These are phyloP conservation scores for Phalacrocorax carbo DNA, from an alignment of 2,113 vertebrate genomes.

Conservation along the genomic window DNA sequence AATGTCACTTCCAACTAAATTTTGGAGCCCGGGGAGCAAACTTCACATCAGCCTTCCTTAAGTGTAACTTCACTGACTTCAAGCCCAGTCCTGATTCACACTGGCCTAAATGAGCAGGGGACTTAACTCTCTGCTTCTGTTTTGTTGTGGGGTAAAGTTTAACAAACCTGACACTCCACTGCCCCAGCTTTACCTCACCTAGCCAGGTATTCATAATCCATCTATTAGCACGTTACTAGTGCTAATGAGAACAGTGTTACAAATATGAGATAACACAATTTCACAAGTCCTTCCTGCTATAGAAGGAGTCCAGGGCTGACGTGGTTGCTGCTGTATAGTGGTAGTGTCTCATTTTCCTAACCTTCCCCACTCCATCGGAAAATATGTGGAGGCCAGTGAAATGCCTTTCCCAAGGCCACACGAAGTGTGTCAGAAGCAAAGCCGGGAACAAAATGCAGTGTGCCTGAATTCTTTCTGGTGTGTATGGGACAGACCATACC, in stretches of 20 bases:
- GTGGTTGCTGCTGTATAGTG: not conserved
- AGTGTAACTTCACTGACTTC: not conserved
- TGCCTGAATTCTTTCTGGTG: not conserved
- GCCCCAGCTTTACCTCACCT: not conserved
- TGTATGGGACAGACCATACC: too few species aligned
- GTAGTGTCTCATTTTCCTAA: not conserved
- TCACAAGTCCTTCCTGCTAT: not conserved
- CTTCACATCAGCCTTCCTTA: not conserved
- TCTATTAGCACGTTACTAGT: not conserved
- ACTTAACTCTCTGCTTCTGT: not conserved
- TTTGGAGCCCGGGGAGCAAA: not conserved
- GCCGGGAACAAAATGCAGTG: accelerated
- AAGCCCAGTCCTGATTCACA: not conserved
- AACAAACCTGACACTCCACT: not conserved
- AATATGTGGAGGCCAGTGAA: accelerated
- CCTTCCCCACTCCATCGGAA: not conserved
- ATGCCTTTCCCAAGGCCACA: not conserved
- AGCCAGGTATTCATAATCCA: not conserved
- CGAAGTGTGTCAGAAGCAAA: not conserved
- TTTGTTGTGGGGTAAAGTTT: not conserved
- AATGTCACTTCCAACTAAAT: accelerated
- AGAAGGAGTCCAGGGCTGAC: not conserved
- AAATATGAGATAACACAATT: not conserved
- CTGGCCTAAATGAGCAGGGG: accelerated
- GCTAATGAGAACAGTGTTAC: not conserved